phyloP scores from a whole-genome alignment of 2,888 invertebrate genomes.

The Ornithoptera priamus region DNA sequence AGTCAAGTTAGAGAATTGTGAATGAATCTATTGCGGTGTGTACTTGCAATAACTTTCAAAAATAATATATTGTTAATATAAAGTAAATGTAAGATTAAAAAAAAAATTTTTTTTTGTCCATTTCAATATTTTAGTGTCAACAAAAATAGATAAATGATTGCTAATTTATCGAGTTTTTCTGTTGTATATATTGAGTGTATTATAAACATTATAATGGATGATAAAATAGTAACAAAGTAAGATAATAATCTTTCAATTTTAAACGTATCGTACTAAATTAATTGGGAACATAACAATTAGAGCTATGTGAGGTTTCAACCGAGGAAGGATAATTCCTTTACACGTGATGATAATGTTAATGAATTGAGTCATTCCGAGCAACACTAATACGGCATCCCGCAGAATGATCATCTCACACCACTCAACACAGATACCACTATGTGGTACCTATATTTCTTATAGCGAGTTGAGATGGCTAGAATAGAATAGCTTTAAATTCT shows the following conservation, averaged over 20 bases:
- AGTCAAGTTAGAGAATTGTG: not conserved
- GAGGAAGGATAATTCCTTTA: constrained; percentile 21
- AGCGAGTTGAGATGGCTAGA: not conserved
- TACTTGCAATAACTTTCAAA: too few relatives aligned
- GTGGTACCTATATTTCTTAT: not conserved
- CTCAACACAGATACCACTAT: too few relatives aligned
- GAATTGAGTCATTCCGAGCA: constrained; percentile 14
- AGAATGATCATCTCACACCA: not conserved
- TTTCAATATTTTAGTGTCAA: too few relatives aligned
- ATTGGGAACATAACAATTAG: constrained; percentile 7
- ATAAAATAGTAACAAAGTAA: not conserved
- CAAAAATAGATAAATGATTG: too few relatives aligned
- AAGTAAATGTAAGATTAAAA: too few relatives aligned
- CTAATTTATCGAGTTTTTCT: too few relatives aligned
- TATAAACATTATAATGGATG: not conserved
- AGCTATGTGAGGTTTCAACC: constrained; percentile 11
- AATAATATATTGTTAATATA: too few relatives aligned
- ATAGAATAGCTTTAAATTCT: too few relatives aligned
- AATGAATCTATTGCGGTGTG: not conserved
- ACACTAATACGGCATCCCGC: constrained; percentile 11
- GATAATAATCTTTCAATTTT: not conserved
- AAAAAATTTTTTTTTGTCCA: too few relatives aligned
- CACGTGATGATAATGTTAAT: constrained; percentile 16
- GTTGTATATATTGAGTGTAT: too few relatives aligned
- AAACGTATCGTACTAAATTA: not conserved